Conservation (phyloP, 2,113 vertebrate genomes). For the Campylomormyrus numenius region DNA sequence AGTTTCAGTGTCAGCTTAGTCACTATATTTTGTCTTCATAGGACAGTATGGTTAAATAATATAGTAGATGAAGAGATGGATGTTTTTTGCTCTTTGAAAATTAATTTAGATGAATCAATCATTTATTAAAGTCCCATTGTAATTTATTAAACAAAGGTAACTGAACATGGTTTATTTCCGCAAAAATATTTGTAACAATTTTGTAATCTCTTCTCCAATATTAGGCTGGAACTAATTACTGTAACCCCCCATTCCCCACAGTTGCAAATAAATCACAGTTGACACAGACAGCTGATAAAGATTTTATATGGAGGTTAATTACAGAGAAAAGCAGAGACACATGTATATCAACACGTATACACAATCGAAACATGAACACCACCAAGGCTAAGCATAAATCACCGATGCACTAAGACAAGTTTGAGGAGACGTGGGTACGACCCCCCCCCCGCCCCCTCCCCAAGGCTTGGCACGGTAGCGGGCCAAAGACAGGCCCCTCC, state of each 20-base stretch:
- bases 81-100: not conserved
- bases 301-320: slow-evolving; percentile 70
- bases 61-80: not conserved
- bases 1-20: not conserved
- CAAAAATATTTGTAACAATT: not conserved
- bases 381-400: slow-evolving; percentile 38
- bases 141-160: slow-evolving; percentile 1
- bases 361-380: slow-evolving; percentile 60
- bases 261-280: not conserved
- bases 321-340: slow-evolving; percentile 68
- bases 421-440: not conserved
- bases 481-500: not conserved
- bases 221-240: not conserved
- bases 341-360: slow-evolving; percentile 66
- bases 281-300: slow-evolving; percentile 57
- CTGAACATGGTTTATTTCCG: not conserved
- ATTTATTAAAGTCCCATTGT: not conserved
- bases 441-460: not conserved
- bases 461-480: not conserved
- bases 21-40: not conserved
- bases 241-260: not conserved
- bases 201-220: not conserved
- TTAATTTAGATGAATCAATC: not conserved
- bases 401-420: not conserved
- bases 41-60: not conserved